Base-by-base conservation (phyloP, 2,888 invertebrate genomes). In the Gymnocheta viridis region DNA sequence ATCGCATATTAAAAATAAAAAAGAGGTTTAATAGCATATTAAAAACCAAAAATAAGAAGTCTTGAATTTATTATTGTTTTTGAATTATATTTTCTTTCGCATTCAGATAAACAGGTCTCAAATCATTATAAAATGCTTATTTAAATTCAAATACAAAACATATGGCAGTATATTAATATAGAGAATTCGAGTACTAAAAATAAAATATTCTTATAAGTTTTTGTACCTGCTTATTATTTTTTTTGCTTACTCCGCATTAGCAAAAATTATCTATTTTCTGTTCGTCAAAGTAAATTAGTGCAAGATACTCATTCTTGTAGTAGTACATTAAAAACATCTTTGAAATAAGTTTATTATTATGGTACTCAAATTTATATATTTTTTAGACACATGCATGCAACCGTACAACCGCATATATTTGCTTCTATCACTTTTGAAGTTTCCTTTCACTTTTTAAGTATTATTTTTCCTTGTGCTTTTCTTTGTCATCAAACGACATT, bases 401-500 rank as follows among this genome's bases (percentile, higher is more conserved):
- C 17, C 0, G 9, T 17, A 19, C 29, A 19, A 5, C 17, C 14
- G 44, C 19, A 44, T 27, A 14, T 54, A 17, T n/a, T 66, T 22
- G 5, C 5, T 24, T 24, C 24, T 54, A 12, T 17, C 2, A 5
- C 6, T 35, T 58, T 35, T 58, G 12, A 24, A 24, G 24, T 1
- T 44, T 17, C 17, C 12, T 38, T 38, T 12, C 1, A 38, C 14
- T 38, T 38, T 38, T 12, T 14, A 5, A 38, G 38, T 38, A n/a
- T 38, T 38, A 10, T 0, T n/a, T 72, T 44, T 22, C 29, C 41
- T 7, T 41, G 0, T 6, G 32, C 7, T 38, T 32, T 38, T 27
- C 17, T 38, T 44, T 17, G 2, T 49, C 58, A 35, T 38, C 35
- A 51, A 80, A 60, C 29, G 51, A 41, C 54, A 73, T 80, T 80